Base-by-base conservation (phyloP, 1,140 invertebrate genomes). In the Sipha flava region DNA sequence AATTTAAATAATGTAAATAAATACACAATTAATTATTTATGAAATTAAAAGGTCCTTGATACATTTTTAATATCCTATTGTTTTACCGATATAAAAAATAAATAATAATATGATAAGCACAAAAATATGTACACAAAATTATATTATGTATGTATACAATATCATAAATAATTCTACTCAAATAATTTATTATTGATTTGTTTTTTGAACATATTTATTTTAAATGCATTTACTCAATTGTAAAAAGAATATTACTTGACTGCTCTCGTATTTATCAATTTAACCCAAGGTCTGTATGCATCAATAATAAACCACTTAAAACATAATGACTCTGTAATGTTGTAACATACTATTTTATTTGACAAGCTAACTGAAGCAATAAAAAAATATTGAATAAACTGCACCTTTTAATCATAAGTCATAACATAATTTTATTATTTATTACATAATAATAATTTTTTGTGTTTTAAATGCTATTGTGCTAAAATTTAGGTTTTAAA, bases 251-350 rank as follows among this genome's bases (percentile, higher is more conserved):
- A 66, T 68, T 18, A 1, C 23, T 26, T 18, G 23, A n/a, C n/a
- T 47, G 9, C 40, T 10, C n/a, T 3, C n/a, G 26, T 66, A 43
- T 70, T 70, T 70, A 70, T 70, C 66, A 47, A 70, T 70, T 45
- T 43, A 18, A 29, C 18, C 14, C 23, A 70, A 70, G 64, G 40
- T 47, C 40, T 70, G n/a, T 31, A n/a, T 6, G 6, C 16, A 29
- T 18, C 16, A 70, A 70, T 70, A 70, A 70, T 70, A 70, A 70
- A 70, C 1, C 66, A 70, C 66, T 70, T 70, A 45, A 70, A 47
- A 31, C n/a, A 70, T 47, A 70, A 47, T 70, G 40, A 70, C 40
- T 70, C 2, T 7, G 9, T 45, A 29, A 70, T 31, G 16, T 70
- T 47, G 5, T 29, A n/a, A 12, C 23, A 45, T 12, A n/a, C 40